Base-by-base conservation (phyloP, 2,113 vertebrate genomes). In the Telmatochromis sp. region DNA sequence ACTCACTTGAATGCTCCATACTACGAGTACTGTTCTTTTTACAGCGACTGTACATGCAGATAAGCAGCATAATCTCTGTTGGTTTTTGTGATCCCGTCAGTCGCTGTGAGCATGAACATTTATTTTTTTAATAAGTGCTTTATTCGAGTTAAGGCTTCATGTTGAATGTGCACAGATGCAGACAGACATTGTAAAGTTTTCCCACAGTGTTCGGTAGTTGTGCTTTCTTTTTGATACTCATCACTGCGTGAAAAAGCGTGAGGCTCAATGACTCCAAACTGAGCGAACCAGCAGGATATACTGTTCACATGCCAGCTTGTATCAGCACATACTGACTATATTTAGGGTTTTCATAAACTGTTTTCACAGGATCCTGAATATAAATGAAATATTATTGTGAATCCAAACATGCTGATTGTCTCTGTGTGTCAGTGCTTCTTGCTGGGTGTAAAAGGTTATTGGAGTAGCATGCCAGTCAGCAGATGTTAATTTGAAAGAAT, bases 401-500 rank as follows among this genome's bases (percentile, higher is more conserved):
- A 82, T 88, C 60, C 47, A 50, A 87, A 91, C 85, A 85, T 60
- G 14, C 81, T 81, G 83, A 84, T 89, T 83, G 86, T 73, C 84
- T 89, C 31, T 82, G 86, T 82, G 81, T 89, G 73, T 85, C 87
- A 54, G 85, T 71, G 86, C 78, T 37, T 84, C 82, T 83, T 78
- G 79, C 81, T 80, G 84, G 80, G 87, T 78, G 82, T 83, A 89
- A 89, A 87, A 91, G 87, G 86, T 91, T 94, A 90, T 87, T 89
- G 81, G 79, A 82, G 82, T 23, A 86, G 89, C 89, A 68, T 83
- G 71, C 86, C 84, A 91, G 87, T 92, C 89, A 90, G 89, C 89
- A 92, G 92, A 94, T 90, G 91, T 89, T 94, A 87, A 94, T 94
- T 92, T 89, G 89, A 88, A 82, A 82, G 81, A 92, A 87, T 65